phyloP scores from a whole-genome alignment of 2,797 vertebrate species.

The Basileuterus tristriatus region DNA sequence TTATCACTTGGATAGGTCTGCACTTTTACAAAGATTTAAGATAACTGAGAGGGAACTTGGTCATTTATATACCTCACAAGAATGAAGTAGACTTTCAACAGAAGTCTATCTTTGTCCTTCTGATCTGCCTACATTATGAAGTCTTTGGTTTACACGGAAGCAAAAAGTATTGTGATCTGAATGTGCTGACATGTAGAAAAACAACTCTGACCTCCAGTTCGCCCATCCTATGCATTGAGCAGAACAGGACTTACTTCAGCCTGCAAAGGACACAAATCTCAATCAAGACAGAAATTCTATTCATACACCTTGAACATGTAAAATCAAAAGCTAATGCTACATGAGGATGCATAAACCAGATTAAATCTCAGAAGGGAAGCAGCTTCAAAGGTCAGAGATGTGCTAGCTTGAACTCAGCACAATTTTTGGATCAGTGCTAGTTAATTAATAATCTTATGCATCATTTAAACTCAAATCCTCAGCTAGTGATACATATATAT shows the following conservation, averaged over 20 bases:
- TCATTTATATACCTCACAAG: neutral
- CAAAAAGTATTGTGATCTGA: neutral
- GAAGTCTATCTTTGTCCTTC: neutral
- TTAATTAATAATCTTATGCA: constrained; percentile 65
- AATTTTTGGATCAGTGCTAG: constrained; percentile 38
- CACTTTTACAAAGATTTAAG: neutral
- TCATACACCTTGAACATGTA: neutral
- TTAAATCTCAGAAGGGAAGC: neutral
- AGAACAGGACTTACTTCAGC: neutral
- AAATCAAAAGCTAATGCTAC: constrained; percentile 12
- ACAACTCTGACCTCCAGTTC: constrained; percentile 12
- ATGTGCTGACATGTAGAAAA: neutral
- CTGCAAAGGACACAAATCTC: neutral
- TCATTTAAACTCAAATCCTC: constrained; percentile 55
- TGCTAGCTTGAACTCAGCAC: constrained; percentile 47
- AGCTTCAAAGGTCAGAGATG: constrained; percentile 62
- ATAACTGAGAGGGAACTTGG: neutral
- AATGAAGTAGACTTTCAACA: neutral
- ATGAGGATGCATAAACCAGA: neutral
- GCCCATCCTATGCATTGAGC: neutral
- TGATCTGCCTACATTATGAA: neutral
- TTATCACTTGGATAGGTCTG: neutral
- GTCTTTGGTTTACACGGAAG: neutral
- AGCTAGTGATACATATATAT: neutral
- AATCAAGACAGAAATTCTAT: neutral